Conservation (phyloP, 1,140 invertebrate genomes). For the Drosophila pallidifrons region DNA sequence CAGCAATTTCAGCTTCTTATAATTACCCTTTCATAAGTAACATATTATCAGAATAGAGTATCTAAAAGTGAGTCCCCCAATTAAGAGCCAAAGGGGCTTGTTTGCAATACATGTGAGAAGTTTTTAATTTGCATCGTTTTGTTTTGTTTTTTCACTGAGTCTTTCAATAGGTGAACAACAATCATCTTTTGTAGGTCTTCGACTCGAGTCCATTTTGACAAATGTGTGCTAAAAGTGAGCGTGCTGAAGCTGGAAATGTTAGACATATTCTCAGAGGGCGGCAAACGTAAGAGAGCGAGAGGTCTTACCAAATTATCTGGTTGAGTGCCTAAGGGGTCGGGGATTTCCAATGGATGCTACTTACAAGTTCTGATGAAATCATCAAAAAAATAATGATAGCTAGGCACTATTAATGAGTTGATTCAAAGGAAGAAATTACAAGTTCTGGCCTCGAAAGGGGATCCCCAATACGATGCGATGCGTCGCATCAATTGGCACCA, state of each 20-base stretch:
- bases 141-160: neutral
- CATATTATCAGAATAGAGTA: constrained; percentile 10
- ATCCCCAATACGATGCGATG: constrained; percentile 34
- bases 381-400: constrained; percentile 53
- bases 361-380: constrained; percentile 58
- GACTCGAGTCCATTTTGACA: constrained; percentile 30
- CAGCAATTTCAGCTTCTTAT: neutral
- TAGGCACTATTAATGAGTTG: constrained; percentile 57
- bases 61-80: constrained; percentile 35
- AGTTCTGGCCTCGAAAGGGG: constrained; percentile 26
- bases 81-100: constrained; percentile 2
- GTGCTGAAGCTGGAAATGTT: neutral
- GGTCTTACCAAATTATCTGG: constrained; percentile 8
- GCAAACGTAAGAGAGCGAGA: neutral
- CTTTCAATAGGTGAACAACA: constrained; percentile 11
- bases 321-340: constrained; percentile 23
- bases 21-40: neutral
- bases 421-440: constrained; percentile 32
- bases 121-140: constrained; percentile 16
- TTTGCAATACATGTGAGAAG: constrained; percentile 37
- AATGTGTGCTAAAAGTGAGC: constrained; percentile 26
- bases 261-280: neutral
- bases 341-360: constrained; percentile 47
- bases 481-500: neutral
- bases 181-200: constrained; percentile 33